These are phyloP conservation scores for Formica selysi DNA, from an alignment of 1,140 invertebrate species.

Conservation along the genomic window DNA sequence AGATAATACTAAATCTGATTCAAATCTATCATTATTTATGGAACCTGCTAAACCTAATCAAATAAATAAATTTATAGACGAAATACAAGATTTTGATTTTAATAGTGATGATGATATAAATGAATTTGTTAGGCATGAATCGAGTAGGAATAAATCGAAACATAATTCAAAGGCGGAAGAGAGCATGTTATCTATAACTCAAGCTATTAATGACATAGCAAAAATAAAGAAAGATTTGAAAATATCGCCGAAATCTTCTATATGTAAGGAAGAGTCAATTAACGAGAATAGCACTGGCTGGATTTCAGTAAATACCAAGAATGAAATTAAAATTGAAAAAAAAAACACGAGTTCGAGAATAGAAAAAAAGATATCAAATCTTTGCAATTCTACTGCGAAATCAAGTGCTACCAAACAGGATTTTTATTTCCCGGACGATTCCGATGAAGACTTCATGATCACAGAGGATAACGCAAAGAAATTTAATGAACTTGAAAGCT, in stretches of 20 bases:
- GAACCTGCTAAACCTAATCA: background rate
- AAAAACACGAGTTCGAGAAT: slow-evolving; percentile 21
- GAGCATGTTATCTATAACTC: slow-evolving; percentile 59
- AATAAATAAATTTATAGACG: background rate
- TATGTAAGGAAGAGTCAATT: background rate
- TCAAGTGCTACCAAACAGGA: background rate
- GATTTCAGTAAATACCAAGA: slow-evolving; percentile 36
- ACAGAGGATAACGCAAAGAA: slow-evolving; percentile 11
- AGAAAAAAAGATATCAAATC: slow-evolving; percentile 60
- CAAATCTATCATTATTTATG: background rate
- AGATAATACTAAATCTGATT: background rate
- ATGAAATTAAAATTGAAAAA: slow-evolving; percentile 6
- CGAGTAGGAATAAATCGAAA: background rate
- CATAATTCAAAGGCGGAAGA: slow-evolving; percentile 3
- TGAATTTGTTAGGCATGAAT: slow-evolving; percentile 2
- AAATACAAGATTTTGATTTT: slow-evolving; percentile 33
- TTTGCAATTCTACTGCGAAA: slow-evolving; percentile 27
- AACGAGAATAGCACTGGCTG: slow-evolving; percentile 2
- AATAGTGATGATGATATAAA: slow-evolving; percentile 42
- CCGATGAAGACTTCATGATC: slow-evolving; percentile 27
- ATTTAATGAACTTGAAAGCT: slow-evolving; percentile 46
- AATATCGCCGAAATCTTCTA: background rate
- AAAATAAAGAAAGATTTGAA: slow-evolving; percentile 16
- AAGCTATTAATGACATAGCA: slow-evolving; percentile 62
- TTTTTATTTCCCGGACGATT: slow-evolving; percentile 11